Conservation (phyloP, 2,888 invertebrate species). For the Sesia bembeciformis region DNA sequence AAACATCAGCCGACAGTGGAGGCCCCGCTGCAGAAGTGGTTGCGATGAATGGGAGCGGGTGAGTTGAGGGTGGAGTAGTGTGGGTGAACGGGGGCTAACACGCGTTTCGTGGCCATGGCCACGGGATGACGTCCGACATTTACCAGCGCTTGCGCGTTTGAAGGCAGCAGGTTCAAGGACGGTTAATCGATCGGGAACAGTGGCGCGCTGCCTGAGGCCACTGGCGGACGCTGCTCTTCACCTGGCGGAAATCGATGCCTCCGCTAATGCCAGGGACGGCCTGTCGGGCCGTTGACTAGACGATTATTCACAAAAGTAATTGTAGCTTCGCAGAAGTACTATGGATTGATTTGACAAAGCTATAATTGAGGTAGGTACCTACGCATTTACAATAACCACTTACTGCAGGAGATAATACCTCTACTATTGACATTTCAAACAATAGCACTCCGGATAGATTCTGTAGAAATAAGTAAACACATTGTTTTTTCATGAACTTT, state of each 20-base stretch:
- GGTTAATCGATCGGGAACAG: constrained; percentile 51
- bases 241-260: constrained; percentile 34
- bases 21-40: constrained; percentile 25
- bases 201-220: constrained; percentile 38
- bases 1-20: constrained; percentile 22
- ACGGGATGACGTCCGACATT: constrained; percentile 58
- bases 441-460: too few species aligned
- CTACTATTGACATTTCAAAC: too few species aligned
- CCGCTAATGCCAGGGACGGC: constrained; percentile 42
- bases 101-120: constrained; percentile 62
- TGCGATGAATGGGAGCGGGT: constrained; percentile 32
- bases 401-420: too few species aligned
- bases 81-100: constrained; percentile 19
- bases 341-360: too few species aligned
- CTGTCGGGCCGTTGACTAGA: constrained; percentile 1
- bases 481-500: too few species aligned
- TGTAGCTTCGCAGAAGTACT: too few species aligned
- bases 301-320: too few species aligned
- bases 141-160: constrained; percentile 45
- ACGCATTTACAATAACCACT: too few species aligned
- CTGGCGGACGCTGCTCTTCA: constrained; percentile 40
- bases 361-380: too few species aligned
- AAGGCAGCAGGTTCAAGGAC: constrained; percentile 56
- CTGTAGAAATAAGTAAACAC: too few species aligned
- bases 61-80: constrained; percentile 9